Conservation (phyloP, 2,797 vertebrate species). For the Ispidina lecontei region DNA sequence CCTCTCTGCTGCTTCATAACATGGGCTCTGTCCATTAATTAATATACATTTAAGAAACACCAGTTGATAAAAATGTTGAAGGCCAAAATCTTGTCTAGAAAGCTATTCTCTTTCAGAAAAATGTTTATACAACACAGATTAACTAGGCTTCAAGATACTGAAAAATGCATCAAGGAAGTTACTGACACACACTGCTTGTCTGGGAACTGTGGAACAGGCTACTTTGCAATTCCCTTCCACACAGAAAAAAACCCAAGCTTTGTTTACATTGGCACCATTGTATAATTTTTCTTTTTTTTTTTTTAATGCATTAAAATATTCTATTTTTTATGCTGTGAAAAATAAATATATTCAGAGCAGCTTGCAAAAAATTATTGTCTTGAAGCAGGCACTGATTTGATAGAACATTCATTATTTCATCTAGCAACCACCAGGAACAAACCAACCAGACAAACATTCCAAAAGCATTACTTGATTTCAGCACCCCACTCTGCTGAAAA, state of each 20-base stretch:
- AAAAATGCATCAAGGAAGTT: not conserved
- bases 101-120: not conserved
- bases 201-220: not conserved
- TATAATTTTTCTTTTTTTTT: not conserved
- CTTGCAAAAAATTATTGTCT: slow-evolving; percentile 8
- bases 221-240: not conserved
- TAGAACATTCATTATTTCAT: not conserved
- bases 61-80: not conserved
- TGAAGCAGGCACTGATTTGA: not conserved
- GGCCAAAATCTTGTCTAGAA: not conserved
- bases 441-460: not conserved
- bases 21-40: not conserved
- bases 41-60: not conserved
- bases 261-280: not conserved
- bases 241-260: not conserved
- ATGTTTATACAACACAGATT: not conserved
- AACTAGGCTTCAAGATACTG: not conserved
- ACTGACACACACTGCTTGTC: not conserved
- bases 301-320: not conserved
- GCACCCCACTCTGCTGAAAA: not conserved
- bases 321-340: not conserved
- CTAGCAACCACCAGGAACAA: not conserved
- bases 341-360: slow-evolving; percentile 7
- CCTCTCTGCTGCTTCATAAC: not conserved
- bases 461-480: not conserved